These are phyloP conservation scores for Odobenus rosmarus DNA, from an alignment of 2,113 vertebrate genomes.

Conservation along the genomic window DNA sequence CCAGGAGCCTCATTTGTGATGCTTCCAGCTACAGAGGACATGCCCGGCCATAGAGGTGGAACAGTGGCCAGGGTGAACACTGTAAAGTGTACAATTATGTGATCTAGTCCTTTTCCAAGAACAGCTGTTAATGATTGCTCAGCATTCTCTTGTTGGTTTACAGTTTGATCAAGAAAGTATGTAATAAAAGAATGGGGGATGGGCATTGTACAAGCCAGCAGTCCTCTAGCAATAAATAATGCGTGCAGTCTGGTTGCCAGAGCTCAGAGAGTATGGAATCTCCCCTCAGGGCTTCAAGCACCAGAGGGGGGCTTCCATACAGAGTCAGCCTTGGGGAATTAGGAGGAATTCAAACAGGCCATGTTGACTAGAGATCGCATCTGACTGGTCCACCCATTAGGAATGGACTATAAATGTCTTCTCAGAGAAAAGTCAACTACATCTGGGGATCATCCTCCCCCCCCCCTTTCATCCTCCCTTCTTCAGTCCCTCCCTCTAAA, in stretches of 20 bases:
- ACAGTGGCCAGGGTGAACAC: conserved; percentile 61
- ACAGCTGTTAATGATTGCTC: conserved; percentile 86
- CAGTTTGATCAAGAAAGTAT: conserved; percentile 83
- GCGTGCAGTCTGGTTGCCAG: background rate
- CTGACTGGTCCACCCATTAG: background rate
- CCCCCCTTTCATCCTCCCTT: background rate
- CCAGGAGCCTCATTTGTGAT: conserved; percentile 69
- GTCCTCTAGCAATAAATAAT: background rate
- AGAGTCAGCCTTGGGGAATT: background rate
- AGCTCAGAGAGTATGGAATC: background rate
- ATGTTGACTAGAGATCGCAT: background rate
- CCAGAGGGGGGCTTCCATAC: background rate
- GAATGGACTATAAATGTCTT: background rate
- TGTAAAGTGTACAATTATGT: conserved; percentile 81
- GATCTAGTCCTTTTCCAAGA: conserved; percentile 82
- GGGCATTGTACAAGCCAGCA: background rate
- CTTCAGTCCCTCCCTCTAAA: background rate
- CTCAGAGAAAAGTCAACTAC: background rate
- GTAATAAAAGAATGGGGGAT: conserved; percentile 24
- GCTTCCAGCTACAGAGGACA: conserved; percentile 71
- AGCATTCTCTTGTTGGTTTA: conserved; percentile 80
- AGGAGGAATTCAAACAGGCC: background rate
- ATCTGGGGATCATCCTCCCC: accelerated
- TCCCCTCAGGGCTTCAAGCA: background rate
- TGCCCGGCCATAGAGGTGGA: conserved; percentile 67